Evolutionary conservation across 37 sponge, comb jelly and placozoan species (phyloP), one percentile per base, ranked within the genome.

Genomic region (Tethya wilhelma): DNA sequence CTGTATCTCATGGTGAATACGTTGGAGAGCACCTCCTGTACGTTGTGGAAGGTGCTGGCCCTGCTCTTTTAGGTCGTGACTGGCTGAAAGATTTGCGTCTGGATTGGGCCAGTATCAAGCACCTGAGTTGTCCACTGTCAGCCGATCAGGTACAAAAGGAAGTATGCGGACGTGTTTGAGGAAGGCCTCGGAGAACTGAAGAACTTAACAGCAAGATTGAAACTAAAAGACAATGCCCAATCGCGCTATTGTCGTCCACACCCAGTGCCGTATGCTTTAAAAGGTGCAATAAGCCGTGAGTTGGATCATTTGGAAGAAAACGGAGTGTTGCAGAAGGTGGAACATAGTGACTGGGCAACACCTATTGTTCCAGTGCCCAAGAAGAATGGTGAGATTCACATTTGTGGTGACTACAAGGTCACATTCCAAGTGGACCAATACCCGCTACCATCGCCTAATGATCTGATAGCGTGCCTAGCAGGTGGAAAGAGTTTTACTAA

Each of bases 401-500:
- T 71, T 43, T 71, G 72, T 8, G 72, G 49, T 22, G 72, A 71
- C 41, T 71, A 71, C 29, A 71, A 71, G 12, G 44, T 71, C 7
- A 83, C 84, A 9, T 26, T 64, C 26, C 56, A 42, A 38, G 72
- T 71, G 22, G 72, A 71, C 41, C 43, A 38, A 3, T 71, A 71
- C 12, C 72, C 72, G 11, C 53, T 71, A 14, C 72, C 45, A 1
- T 31, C 17, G 42, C 44, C 32, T 2, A 20, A 22, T 2, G 53
- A 71, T 29, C 43, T 45, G 14, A 38, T 71, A 28, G 72, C 72
- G 17, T n/a, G 11, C 20, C 29, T 83, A 29, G 55, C 44, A 11
- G 75, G 75, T 41, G 84, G 84, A 14, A 23, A 74, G n/a, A n/a
- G 38, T 44, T 83, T 83, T 57, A 38, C 84, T 1, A 83, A 83